Evolutionary conservation across 2,113 vertebrate species (phyloP).

Genomic region (Oplegnathus fasciatus): DNA sequence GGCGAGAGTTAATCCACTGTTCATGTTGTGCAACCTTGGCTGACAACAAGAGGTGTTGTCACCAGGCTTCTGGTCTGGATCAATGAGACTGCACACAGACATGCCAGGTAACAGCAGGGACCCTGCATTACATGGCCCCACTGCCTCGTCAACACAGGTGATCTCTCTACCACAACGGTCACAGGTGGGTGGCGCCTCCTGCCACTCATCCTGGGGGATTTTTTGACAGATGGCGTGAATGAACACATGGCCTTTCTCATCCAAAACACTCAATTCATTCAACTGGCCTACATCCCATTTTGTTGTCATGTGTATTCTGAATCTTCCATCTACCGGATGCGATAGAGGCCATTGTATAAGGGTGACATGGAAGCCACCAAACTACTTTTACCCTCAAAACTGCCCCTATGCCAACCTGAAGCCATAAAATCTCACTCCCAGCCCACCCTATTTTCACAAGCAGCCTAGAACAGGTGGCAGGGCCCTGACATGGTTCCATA

Average conservation of each 20-base stretch:
- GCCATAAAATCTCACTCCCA: slow-evolving; percentile 68
- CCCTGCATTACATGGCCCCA: slow-evolving; percentile 1
- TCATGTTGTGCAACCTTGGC: slow-evolving; percentile 23
- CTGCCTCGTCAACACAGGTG: slow-evolving; percentile 40
- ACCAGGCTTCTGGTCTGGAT: slow-evolving; percentile 28
- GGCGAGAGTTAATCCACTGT: slow-evolving; percentile 20
- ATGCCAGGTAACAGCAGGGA: neutral
- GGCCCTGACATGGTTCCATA: slow-evolving; percentile 73
- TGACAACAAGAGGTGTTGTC: slow-evolving; percentile 28
- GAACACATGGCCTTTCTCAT: slow-evolving; percentile 25
- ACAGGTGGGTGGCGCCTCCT: slow-evolving; percentile 10
- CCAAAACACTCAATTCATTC: neutral
- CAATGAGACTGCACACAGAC: slow-evolving; percentile 40
- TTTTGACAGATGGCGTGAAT: slow-evolving; percentile 37
- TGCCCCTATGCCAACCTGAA: slow-evolving; percentile 54
- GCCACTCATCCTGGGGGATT: slow-evolving; percentile 11
- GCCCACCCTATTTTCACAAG: slow-evolving; percentile 79
- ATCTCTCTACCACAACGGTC: slow-evolving; percentile 30
- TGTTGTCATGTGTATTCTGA: neutral
- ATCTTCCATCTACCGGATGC: neutral
- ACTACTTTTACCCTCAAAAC: slow-evolving; percentile 37
- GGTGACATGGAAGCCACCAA: slow-evolving; percentile 22
- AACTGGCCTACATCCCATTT: neutral
- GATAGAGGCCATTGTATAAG: slow-evolving; percentile 13
- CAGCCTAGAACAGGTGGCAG: slow-evolving; percentile 77